Percentiles rank a stretch among this genome's conserved stretches.
Evolutionary conservation across 2,113 vertebrate genomes (phyloP).

Genomic region (Willisornis vidua): DNA sequence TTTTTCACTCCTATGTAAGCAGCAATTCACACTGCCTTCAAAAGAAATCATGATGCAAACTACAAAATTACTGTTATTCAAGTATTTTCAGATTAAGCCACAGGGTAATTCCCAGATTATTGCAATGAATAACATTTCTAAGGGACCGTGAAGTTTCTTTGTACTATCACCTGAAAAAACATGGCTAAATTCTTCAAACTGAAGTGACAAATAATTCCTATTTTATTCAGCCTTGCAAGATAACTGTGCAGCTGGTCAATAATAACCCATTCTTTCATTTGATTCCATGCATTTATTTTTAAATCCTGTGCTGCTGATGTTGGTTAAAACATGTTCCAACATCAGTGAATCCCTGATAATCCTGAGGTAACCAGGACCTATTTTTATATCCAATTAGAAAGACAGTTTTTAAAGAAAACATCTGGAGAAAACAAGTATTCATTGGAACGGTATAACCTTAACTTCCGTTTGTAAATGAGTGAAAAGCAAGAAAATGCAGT

Average conservation of each 20-base stretch:
- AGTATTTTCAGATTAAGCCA: not conserved
- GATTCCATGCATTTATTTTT: slow-evolving; percentile 42
- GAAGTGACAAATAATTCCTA: not conserved
- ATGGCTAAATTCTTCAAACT: not conserved
- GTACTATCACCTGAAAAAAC: not conserved
- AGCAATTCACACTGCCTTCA: not conserved
- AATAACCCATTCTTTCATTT: slow-evolving; percentile 26
- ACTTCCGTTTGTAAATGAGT: not conserved
- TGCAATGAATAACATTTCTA: not conserved
- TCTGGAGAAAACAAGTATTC: not conserved
- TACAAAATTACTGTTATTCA: not conserved
- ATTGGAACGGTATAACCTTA: not conserved
- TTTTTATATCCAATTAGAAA: slow-evolving; percentile 14
- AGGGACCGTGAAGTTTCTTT: not conserved
- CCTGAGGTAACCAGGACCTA: not conserved
- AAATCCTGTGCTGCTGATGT: not conserved
- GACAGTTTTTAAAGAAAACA: not conserved
- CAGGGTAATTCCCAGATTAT: not conserved
- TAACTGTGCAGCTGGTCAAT: not conserved
- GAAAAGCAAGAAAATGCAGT: not conserved
- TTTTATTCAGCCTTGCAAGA: not conserved
- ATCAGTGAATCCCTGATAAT: not conserved
- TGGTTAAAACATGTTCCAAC: slow-evolving; percentile 26
- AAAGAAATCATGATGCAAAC: not conserved
- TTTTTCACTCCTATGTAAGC: not conserved